phyloP scores from a whole-genome alignment of 2,888 invertebrate genomes.

The Megalurothrips usitatus region DNA sequence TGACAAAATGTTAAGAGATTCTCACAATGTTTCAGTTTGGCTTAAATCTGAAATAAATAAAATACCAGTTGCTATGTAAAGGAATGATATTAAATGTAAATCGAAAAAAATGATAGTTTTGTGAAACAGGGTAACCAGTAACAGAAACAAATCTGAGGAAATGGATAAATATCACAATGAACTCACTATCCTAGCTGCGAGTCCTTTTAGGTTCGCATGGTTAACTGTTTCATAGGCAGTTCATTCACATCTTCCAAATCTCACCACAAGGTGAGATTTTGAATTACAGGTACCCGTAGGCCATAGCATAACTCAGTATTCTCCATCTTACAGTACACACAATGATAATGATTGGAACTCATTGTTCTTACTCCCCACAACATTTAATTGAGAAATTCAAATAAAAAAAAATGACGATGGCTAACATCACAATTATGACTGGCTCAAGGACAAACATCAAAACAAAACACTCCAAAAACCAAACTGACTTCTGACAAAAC shows the following conservation, averaged over 20 bases:
- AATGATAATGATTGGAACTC: neutral
- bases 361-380: neutral
- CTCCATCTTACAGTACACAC: neutral
- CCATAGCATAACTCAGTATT: slow-evolving; percentile 17
- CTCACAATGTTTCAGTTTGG: neutral
- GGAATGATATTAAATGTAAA: slow-evolving; percentile 12
- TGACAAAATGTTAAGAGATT: neutral
- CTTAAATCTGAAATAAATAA: neutral
- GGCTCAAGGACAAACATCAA: slow-evolving; percentile 1
- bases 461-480: neutral
- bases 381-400: neutral
- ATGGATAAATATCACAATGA: slow-evolving; percentile 21
- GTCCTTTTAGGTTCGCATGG: slow-evolving; percentile 5
- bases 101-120: neutral
- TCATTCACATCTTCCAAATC: slow-evolving; percentile 9
- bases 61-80: neutral
- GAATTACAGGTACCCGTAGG: slow-evolving; percentile 19
- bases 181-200: slow-evolving; percentile 12
- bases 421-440: slow-evolving; percentile 20
- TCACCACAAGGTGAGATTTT: neutral
- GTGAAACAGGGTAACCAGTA: neutral
- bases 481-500: neutral
- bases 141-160: neutral
- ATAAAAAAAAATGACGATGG: neutral
- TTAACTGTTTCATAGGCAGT: slow-evolving; percentile 15